Evolutionary conservation across 1,140 invertebrate species (phyloP).

Genomic region (Penaeus indicus): DNA sequence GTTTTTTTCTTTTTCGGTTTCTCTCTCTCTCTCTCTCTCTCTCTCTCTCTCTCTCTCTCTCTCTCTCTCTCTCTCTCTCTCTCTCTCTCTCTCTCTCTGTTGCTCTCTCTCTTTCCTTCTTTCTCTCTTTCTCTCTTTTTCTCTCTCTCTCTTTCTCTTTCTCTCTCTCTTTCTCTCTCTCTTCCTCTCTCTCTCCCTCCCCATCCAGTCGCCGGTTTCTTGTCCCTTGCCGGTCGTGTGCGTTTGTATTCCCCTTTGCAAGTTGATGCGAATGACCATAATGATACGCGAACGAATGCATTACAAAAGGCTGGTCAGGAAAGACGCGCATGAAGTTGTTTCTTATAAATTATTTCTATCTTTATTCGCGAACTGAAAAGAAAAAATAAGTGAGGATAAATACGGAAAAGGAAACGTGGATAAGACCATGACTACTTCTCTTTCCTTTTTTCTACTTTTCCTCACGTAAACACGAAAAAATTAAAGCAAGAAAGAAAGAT

Average conservation of each 20-base stretch:
- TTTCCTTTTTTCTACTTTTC: not conserved
- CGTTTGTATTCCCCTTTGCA: too few relatives aligned
- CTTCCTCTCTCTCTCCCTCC: not conserved
- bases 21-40: not conserved
- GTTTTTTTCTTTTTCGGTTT: too few relatives aligned
- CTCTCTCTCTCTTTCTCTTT: not conserved
- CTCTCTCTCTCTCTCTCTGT: not conserved
- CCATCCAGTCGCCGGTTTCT: not conserved
- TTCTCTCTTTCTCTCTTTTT: not conserved
- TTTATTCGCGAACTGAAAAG: too few relatives aligned
- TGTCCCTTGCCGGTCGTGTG: not conserved
- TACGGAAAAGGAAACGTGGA: too few relatives aligned
- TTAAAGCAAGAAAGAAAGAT: not conserved
- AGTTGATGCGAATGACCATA: too few relatives aligned
- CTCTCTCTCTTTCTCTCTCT: not conserved
- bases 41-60: not conserved
- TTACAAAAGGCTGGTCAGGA: too few relatives aligned
- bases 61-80: not conserved
- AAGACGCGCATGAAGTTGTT: too few relatives aligned
- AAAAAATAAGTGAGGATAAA: too few relatives aligned
- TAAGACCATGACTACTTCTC: too few relatives aligned
- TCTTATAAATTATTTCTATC: too few relatives aligned
- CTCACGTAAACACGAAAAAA: not conserved
- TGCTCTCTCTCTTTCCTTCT: not conserved
- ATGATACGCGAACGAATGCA: too few relatives aligned